These are phyloP conservation scores for Syngnathoides biaculeatus DNA, from an alignment of 2,113 vertebrate species.

Conservation along the genomic window DNA sequence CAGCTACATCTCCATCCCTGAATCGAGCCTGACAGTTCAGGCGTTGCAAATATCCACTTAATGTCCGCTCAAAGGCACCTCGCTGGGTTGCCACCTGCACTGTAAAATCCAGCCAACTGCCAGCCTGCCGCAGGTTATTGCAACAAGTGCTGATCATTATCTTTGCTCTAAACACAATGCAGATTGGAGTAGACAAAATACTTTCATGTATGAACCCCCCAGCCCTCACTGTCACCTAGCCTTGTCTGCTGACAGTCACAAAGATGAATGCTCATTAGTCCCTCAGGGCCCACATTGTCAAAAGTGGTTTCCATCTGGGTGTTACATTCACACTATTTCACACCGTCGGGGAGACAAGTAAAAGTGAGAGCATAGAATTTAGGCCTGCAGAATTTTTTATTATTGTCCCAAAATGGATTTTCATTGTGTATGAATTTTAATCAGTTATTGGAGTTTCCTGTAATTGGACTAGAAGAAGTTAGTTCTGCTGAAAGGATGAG, in stretches of 20 bases:
- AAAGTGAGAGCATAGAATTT: background rate
- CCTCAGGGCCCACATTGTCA: conserved; percentile 8
- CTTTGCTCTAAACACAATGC: background rate
- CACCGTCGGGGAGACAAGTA: background rate
- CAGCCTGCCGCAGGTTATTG: background rate
- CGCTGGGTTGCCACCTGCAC: background rate
- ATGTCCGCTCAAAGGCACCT: background rate
- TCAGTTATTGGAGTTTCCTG: background rate
- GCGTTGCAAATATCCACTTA: background rate
- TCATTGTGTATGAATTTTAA: background rate
- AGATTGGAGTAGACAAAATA: background rate
- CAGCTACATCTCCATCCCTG: background rate
- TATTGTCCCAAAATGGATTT: background rate
- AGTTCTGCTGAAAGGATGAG: background rate
- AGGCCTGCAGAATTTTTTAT: background rate
- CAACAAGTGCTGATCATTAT: background rate
- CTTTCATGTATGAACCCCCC: background rate
- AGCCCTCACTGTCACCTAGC: background rate
- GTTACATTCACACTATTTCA: background rate
- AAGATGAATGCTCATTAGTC: conserved; percentile 3
- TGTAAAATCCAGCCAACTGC: background rate
- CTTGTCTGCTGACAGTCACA: background rate
- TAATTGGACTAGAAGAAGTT: background rate
- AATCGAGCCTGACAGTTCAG: background rate
- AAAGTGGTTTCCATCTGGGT: background rate